These are phyloP conservation scores for Gallinago undulata DNA, from an alignment of 2,113 vertebrate species.

Conservation along the genomic window DNA sequence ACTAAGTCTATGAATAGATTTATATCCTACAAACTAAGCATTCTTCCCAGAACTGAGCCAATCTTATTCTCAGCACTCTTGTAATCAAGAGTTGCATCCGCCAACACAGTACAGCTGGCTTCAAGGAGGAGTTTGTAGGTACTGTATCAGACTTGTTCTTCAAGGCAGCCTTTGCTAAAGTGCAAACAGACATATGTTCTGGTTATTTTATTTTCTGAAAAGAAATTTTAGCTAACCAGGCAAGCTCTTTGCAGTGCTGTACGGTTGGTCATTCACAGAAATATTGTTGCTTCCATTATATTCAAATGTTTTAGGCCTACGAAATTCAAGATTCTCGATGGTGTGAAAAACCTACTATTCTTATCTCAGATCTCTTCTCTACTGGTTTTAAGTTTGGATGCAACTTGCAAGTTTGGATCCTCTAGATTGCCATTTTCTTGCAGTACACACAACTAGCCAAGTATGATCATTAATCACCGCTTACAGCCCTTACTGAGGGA, in stretches of 20 bases:
- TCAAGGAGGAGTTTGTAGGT: background rate
- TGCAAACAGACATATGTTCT: background rate
- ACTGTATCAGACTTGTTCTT: background rate
- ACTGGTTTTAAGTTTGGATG: background rate
- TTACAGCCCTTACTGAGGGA: background rate
- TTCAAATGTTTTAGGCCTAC: background rate
- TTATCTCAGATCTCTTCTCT: background rate
- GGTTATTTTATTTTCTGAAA: background rate
- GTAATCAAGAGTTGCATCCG: background rate
- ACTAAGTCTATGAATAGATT: background rate
- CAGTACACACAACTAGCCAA: background rate
- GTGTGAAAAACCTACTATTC: background rate
- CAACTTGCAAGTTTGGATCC: background rate
- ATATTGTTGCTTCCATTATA: background rate
- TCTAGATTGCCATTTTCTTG: background rate
- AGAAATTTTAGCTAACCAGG: background rate
- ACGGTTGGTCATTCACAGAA: background rate
- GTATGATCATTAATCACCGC: accelerated
- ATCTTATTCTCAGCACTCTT: background rate
- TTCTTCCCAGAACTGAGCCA: background rate
- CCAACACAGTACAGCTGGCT: background rate
- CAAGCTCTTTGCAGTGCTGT: background rate
- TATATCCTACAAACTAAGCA: background rate
- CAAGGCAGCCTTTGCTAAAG: background rate
- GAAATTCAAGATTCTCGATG: background rate